Conservation (phyloP, 1,140 invertebrate genomes). For the Harpegnathos saltator region DNA sequence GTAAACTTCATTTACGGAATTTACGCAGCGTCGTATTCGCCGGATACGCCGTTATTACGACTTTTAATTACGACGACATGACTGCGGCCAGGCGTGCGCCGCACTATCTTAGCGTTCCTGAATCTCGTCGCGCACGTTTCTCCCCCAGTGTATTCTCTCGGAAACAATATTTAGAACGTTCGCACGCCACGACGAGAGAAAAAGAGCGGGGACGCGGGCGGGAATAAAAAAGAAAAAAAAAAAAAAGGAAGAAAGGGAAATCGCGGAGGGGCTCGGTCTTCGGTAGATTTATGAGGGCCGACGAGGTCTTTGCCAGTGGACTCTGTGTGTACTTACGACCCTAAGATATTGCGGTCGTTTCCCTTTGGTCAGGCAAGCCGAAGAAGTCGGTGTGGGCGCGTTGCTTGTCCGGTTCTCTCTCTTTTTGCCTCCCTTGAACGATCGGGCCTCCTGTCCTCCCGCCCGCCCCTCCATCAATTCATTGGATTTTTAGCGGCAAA, state of each 20-base stretch:
- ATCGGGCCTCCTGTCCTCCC: slow-evolving; percentile 17
- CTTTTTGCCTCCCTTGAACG: slow-evolving; percentile 67
- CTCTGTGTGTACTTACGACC: slow-evolving; percentile 72
- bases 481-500: slow-evolving; percentile 78
- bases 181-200: slow-evolving; percentile 5
- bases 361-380: slow-evolving; percentile 72
- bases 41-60: slow-evolving; percentile 7
- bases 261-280: slow-evolving; percentile 49
- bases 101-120: neutral
- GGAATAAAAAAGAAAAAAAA: slow-evolving; percentile 51
- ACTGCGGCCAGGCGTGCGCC: too few relatives aligned
- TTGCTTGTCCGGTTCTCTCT: slow-evolving; percentile 33
- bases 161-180: slow-evolving; percentile 42
- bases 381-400: slow-evolving; percentile 65
- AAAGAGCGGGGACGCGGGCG: slow-evolving; percentile 15
- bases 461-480: slow-evolving; percentile 74
- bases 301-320: slow-evolving; percentile 67
- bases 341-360: slow-evolving; percentile 76
- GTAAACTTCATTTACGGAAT: slow-evolving; percentile 44
- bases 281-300: slow-evolving; percentile 69
- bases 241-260: slow-evolving; percentile 61
- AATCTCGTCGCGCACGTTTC: neutral
- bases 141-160: too few relatives aligned
- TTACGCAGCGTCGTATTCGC: neutral
- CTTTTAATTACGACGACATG: neutral